These are phyloP conservation scores for Neotoxoptera formosana DNA, from an alignment of 1,140 invertebrate genomes.

Conservation along the genomic window DNA sequence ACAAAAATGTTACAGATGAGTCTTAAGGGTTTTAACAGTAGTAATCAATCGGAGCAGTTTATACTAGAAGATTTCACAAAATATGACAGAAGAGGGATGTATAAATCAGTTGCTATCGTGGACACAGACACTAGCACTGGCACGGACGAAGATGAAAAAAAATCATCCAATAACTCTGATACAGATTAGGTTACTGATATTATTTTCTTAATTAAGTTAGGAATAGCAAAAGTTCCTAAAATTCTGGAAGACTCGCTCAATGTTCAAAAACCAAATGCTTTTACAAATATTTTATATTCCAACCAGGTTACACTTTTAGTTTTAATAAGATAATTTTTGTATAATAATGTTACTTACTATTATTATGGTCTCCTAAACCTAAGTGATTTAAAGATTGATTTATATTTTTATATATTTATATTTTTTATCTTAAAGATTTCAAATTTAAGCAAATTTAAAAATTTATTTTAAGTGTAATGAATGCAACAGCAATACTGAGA, in stretches of 20 bases:
- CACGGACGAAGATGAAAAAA: background rate
- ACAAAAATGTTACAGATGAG: conserved; percentile 16
- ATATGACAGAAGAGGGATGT: background rate
- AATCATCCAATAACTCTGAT: conserved; percentile 2
- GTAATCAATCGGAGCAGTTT: conserved; percentile 40
- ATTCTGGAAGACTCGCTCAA: background rate
- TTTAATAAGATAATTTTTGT: background rate
- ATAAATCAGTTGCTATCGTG: background rate
- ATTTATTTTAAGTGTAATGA: background rate
- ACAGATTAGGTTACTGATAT: background rate
- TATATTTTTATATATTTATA: conserved; percentile 31
- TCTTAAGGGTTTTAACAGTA: conserved; percentile 14
- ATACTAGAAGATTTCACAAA: conserved; percentile 39
- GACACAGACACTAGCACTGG: conserved; percentile 12
- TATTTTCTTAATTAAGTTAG: background rate
- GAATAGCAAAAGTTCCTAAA: conserved; percentile 40
- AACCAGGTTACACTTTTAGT: background rate
- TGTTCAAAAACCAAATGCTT: background rate
- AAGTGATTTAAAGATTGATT: background rate
- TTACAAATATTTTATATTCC: background rate
- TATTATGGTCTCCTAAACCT: background rate
- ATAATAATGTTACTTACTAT: background rate
- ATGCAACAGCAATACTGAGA: background rate
- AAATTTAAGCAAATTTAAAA: background rate
- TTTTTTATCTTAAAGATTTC: background rate